These are phyloP conservation scores for Drosophila flavopinicola DNA, from an alignment of 2,888 invertebrate species.

Conservation along the genomic window DNA sequence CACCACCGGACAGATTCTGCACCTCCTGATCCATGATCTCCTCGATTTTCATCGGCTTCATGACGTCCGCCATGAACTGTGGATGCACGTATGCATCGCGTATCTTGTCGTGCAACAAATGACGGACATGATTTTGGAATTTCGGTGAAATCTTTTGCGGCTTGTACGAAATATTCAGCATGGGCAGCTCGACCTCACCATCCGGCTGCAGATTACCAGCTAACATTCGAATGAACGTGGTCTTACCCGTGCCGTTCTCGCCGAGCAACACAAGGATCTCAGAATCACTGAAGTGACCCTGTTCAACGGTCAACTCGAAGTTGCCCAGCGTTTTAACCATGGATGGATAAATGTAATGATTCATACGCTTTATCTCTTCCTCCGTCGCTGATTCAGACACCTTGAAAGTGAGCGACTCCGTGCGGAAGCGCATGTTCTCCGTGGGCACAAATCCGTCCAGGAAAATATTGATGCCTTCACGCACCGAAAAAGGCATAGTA, in stretches of 20 bases:
- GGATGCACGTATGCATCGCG: conserved; percentile 99
- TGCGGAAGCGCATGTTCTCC: conserved; percentile 99
- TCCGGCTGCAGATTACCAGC: conserved; percentile 98
- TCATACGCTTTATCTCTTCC: conserved; percentile 98
- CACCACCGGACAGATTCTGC: conserved; percentile 99
- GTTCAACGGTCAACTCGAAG: conserved; percentile 91
- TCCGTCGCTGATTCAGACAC: conserved; percentile 99
- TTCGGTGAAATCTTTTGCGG: conserved; percentile 99
- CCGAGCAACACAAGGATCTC: conserved; percentile 98
- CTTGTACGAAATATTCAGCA: conserved; percentile 99
- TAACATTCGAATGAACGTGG: conserved; percentile 99
- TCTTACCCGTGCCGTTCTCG: conserved; percentile 99
- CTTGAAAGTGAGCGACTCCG: conserved; percentile 98
- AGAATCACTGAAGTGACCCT: conserved; percentile 99
- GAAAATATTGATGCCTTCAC: conserved; percentile 99
- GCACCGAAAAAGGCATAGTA: conserved; percentile 99
- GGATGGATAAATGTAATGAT: conserved; percentile 96
- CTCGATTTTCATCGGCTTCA: conserved; percentile 98
- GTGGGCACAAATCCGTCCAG: conserved; percentile 99
- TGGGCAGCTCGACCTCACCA: conserved; percentile 88
- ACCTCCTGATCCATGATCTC: conserved; percentile 99
- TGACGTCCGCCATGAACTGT: conserved; percentile 98
- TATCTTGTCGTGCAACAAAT: conserved; percentile 97
- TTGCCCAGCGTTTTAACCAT: conserved; percentile 92
- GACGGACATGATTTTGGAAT: conserved; percentile 95